Evolutionary conservation across 2,888 invertebrate genomes (phyloP).

Genomic region (Scelioninae gen. 1): DNA sequence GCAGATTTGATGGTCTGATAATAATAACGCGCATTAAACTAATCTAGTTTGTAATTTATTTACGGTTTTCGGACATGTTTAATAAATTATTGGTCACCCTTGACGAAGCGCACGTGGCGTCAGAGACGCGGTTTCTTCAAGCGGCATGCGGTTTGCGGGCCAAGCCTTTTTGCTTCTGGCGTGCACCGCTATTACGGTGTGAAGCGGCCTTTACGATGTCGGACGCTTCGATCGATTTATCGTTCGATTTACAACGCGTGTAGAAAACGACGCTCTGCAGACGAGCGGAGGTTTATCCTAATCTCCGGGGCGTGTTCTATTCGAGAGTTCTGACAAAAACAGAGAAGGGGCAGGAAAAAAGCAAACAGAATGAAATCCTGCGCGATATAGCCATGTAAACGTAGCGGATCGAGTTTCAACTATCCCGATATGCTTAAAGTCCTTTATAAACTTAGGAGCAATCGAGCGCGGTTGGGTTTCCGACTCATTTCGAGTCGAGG

Average conservation of each 20-base stretch:
- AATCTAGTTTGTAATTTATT: conserved; percentile 41
- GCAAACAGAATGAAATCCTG: conserved; percentile 59
- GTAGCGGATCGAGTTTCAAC: conserved; percentile 64
- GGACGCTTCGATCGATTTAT: conserved; percentile 61
- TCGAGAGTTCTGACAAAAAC: conserved; percentile 44
- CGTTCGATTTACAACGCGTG: conserved; percentile 60
- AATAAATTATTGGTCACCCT: conserved; percentile 51
- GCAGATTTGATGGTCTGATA: not conserved
- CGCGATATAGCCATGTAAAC: conserved; percentile 56
- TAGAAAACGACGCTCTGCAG: conserved; percentile 45
- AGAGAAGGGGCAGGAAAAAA: conserved; percentile 56
- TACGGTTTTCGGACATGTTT: conserved; percentile 40
- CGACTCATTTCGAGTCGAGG: conserved; percentile 57
- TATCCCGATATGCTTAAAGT: conserved; percentile 63
- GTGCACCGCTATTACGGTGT: conserved; percentile 25
- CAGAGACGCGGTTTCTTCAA: conserved; percentile 46
- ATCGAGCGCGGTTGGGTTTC: no score
- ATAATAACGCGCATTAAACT: conserved; percentile 14
- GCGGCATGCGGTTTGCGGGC: conserved; percentile 49
- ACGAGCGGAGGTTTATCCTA: conserved; percentile 58
- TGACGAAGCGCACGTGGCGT: conserved; percentile 42
- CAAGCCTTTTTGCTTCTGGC: conserved; percentile 45
- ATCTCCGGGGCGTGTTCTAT: conserved; percentile 66
- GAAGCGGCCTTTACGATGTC: conserved; percentile 46
- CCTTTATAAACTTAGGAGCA: conserved; percentile 68